Evolutionary conservation across 2,888 invertebrate genomes (phyloP).

Genomic region (Polyommatus iphigenia): DNA sequence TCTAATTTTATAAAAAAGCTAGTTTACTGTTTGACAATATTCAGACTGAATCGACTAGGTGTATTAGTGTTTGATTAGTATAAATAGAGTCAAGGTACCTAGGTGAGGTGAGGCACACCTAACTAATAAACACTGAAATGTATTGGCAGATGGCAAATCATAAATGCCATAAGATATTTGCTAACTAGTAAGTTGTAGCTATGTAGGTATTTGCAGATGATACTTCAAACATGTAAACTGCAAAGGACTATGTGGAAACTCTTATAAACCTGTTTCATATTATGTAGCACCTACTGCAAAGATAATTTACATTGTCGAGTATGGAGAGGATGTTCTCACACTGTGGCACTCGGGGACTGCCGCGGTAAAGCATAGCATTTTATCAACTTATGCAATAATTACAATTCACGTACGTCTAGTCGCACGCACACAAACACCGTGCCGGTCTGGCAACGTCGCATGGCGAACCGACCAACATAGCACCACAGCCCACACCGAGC

Average conservation of each 20-base stretch:
- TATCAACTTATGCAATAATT: too few relatives aligned
- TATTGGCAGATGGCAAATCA: not conserved
- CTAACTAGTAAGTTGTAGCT: not conserved
- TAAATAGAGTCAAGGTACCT: not conserved
- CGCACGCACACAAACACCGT: too few relatives aligned
- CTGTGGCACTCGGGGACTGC: too few relatives aligned
- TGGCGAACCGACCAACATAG: too few relatives aligned
- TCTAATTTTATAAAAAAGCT: too few relatives aligned
- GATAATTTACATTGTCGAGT: not conserved
- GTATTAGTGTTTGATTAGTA: not conserved
- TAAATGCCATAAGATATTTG: not conserved
- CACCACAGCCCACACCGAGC: too few relatives aligned
- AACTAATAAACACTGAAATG: not conserved
- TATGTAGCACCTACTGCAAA: not conserved
- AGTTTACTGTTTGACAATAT: too few relatives aligned
- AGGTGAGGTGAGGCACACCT: not conserved
- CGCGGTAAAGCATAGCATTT: too few relatives aligned
- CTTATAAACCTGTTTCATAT: not conserved
- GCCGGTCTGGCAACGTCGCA: too few relatives aligned
- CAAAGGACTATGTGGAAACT: not conserved
- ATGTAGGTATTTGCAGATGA: not conserved
- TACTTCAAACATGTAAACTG: not conserved
- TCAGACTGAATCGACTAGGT: too few relatives aligned
- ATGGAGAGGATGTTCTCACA: not conserved
- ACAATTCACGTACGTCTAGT: too few relatives aligned